phyloP scores from a whole-genome alignment of 2,888 invertebrate genomes.

The Aphrophora alni region DNA sequence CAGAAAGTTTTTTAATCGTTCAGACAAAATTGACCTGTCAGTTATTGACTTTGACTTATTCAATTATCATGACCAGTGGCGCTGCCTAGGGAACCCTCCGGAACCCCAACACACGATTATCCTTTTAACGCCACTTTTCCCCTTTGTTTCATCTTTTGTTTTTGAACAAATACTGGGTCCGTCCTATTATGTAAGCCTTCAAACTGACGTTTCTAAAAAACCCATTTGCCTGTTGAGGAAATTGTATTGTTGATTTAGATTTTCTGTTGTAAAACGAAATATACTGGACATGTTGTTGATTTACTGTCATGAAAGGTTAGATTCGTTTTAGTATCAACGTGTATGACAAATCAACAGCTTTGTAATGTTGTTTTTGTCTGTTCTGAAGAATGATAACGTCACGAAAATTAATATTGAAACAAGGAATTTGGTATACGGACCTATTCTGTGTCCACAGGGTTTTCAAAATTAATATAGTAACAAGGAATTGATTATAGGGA shows the following conservation, averaged over 20 bases:
- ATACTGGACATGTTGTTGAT: too few species aligned
- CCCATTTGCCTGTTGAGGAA: background rate
- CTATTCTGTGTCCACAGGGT: too few species aligned
- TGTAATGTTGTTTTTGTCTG: too few species aligned
- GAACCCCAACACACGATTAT: conserved; percentile 21
- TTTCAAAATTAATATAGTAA: too few species aligned
- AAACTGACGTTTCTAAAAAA: background rate
- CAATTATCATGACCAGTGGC: background rate
- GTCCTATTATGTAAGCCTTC: background rate
- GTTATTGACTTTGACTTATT: background rate
- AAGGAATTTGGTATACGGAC: too few species aligned
- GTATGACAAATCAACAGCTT: too few species aligned
- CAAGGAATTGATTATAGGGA: too few species aligned
- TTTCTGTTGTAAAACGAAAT: too few species aligned
- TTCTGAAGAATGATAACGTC: too few species aligned
- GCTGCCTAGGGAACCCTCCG: background rate
- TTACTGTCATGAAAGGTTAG: too few species aligned
- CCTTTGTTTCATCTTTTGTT: background rate
- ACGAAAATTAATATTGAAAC: too few species aligned
- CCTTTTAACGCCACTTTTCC: conserved; percentile 20
- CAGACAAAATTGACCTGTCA: background rate
- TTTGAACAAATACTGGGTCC: background rate
- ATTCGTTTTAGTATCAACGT: too few species aligned
- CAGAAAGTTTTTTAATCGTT: background rate
- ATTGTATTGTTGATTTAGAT: background rate